phyloP scores from a whole-genome alignment of 2,888 invertebrate species.

The Mactromeris polynyma region DNA sequence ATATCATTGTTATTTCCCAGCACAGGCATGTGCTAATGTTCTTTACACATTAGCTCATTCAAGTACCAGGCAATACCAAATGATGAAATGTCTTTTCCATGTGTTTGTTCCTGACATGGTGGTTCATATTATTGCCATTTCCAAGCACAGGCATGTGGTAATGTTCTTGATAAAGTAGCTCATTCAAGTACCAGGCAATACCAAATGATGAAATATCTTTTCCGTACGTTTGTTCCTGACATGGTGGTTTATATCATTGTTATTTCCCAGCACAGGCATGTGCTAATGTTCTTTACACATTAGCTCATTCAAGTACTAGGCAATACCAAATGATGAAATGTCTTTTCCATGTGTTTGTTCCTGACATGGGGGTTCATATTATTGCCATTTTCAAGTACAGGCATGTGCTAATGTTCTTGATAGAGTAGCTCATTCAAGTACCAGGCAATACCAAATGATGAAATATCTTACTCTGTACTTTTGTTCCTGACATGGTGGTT shows the following conservation, averaged over 20 bases:
- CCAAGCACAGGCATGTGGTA: not conserved
- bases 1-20: not conserved
- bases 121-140: not conserved
- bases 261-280: slow-evolving; percentile 2
- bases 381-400: not conserved
- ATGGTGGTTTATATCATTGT: not conserved
- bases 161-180: not conserved
- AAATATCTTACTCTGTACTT: too few relatives aligned
- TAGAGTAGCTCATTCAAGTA: not conserved
- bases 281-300: not conserved
- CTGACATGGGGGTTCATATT: not conserved
- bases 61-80: not conserved
- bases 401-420: not conserved
- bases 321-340: not conserved
- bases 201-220: not conserved
- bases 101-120: not conserved
- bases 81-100: not conserved
- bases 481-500: not conserved
- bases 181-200: not conserved
- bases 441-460: not conserved
- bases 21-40: not conserved
- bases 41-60: not conserved
- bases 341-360: not conserved
- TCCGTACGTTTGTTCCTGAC: not conserved
- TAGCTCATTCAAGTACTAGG: not conserved